Evolutionary conservation across 2,888 invertebrate species (phyloP), one percentile per base, ranked within the genome.

Genomic region (Gari tellinella): DNA sequence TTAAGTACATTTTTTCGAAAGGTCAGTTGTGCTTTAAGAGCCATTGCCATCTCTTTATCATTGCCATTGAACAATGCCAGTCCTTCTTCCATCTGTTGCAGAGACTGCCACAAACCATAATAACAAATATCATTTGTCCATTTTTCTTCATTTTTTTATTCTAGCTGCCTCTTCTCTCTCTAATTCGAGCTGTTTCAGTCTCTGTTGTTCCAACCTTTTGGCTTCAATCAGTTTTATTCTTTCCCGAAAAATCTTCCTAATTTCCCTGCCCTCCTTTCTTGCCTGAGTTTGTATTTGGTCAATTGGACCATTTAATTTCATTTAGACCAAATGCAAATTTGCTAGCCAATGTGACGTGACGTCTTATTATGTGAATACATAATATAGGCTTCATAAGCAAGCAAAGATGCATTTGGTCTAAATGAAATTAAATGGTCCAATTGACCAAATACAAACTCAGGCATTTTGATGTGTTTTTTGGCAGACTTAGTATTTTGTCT

Each of bases 321-420:
- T n/a, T n/a, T n/a, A n/a, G n/a, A n/a, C n/a, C n/a, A n/a, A n/a
- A n/a, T n/a, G n/a, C 79, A 17, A 51, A 70, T 2, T 10, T 55
- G 3, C 25, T 79, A 3, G 60, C 70, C n/a, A 78, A 72, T 62
- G 74, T n/a, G n/a, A n/a, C n/a, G n/a, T n/a, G n/a, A n/a, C n/a
- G 72, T 80, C 46, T 80, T 75, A 37, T 80, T 80, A 26, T 64
- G 61, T 4, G 63, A 49, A 51, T 75, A 79, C 57, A 79, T 55
- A 2, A 70, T 21, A 40, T 60, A 74, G 2, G 60, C 52, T 23
- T 74, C 74, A 62, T 72, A 74, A n/a, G 70, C 60, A 1, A 79
- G 25, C 3, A 55, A 10, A 2, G 74, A 56, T 17, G 79, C n/a
- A n/a, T n/a, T n/a, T n/a, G n/a, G n/a, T n/a, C n/a, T n/a, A n/a